Evolutionary conservation across 1,140 invertebrate species (phyloP).

Genomic region (Archivesica marissinica): DNA sequence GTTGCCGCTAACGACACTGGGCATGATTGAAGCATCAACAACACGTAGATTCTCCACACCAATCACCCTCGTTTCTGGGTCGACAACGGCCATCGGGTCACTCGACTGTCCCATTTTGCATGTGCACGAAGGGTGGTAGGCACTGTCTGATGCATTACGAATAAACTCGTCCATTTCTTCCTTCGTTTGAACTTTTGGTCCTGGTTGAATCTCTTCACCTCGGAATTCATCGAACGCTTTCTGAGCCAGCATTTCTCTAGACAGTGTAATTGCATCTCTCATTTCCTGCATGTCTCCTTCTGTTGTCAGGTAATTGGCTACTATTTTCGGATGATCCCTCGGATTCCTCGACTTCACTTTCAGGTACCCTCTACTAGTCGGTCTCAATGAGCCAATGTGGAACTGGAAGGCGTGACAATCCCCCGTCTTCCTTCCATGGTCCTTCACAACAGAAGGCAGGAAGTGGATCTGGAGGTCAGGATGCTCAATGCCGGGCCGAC

Average conservation of each 20-base stretch:
- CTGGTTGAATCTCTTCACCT: constrained; percentile 83
- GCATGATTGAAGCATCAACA: constrained; percentile 86
- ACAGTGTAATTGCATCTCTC: constrained; percentile 73
- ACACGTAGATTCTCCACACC: constrained; percentile 84
- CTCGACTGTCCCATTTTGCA: constrained; percentile 86
- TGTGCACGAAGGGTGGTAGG: constrained; percentile 86
- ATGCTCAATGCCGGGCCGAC: constrained; percentile 77
- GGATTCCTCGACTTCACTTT: constrained; percentile 88
- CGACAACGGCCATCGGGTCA: constrained; percentile 86
- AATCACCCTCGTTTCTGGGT: constrained; percentile 82
- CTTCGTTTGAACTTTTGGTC: constrained; percentile 72
- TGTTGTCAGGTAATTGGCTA: constrained; percentile 87
- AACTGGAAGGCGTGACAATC: constrained; percentile 82
- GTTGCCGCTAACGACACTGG: constrained; percentile 85
- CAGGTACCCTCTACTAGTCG: constrained; percentile 80
- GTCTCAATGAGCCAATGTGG: constrained; percentile 84
- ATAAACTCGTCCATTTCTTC: constrained; percentile 80
- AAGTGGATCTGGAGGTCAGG: constrained; percentile 86
- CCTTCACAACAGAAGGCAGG: constrained; percentile 85
- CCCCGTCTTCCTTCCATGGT: constrained; percentile 84
- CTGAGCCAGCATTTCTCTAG: constrained; percentile 84
- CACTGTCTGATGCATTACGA: constrained; percentile 81
- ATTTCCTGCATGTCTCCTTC: constrained; percentile 79
- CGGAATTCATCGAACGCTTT: constrained; percentile 84
- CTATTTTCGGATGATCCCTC: constrained; percentile 92